Evolutionary conservation across 2,113 vertebrate genomes (phyloP).

Genomic region (Progne subis): DNA sequence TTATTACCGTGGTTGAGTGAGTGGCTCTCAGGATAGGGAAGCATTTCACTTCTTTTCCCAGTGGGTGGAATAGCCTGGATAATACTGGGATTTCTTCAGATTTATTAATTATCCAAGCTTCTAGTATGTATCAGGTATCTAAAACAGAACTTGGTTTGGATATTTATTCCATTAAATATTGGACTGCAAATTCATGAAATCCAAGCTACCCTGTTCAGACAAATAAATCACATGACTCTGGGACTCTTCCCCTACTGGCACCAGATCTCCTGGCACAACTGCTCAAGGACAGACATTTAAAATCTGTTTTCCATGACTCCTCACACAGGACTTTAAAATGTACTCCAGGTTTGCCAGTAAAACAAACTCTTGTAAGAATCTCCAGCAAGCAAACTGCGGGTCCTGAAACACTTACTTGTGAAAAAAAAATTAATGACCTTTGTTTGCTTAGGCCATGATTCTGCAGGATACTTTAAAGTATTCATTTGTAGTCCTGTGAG

Average conservation of each 20-base stretch:
- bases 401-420: neutral
- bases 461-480: neutral
- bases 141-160: neutral
- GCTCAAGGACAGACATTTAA: neutral
- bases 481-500: neutral
- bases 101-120: slow-evolving; percentile 10
- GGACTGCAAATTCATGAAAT: neutral
- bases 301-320: slow-evolving; percentile 30
- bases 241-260: neutral
- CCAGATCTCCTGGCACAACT: neutral
- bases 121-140: neutral
- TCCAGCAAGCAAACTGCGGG: neutral
- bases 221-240: slow-evolving; percentile 11
- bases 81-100: neutral
- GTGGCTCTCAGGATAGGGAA: neutral
- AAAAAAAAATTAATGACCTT: neutral
- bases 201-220: neutral
- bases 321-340: neutral
- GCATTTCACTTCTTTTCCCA: neutral
- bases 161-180: slow-evolving; percentile 1
- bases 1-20: neutral
- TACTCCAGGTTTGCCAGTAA: neutral
- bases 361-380: slow-evolving; percentile 3
- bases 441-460: neutral
- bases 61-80: neutral